A percentile compares a stretch with the other conserved stretches of the same genome.
phyloP scores from a whole-genome alignment of 2,113 vertebrate species.

The Microcebus lehilahytsara region DNA sequence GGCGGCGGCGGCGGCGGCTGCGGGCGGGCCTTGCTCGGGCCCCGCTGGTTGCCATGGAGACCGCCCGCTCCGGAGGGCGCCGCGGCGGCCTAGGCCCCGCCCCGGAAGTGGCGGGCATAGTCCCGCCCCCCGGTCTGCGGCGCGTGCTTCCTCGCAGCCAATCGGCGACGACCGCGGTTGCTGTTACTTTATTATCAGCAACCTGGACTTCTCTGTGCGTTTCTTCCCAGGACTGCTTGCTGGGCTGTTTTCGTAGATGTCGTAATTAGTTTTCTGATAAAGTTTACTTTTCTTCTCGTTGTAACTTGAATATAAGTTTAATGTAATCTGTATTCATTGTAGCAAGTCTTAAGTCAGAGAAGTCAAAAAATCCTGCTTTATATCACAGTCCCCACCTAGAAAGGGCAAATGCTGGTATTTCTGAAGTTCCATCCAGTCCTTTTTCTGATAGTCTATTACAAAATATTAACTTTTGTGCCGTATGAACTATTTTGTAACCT shows the following conservation, averaged over 20 bases:
- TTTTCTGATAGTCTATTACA: not conserved
- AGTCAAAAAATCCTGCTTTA: not conserved
- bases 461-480: not conserved
- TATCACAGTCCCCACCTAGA: not conserved
- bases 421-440: not conserved
- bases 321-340: not conserved
- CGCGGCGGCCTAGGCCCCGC: not conserved
- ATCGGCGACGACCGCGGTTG: not conserved
- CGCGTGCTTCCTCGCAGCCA: not conserved
- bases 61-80: not conserved
- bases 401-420: not conserved
- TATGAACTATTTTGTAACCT: not conserved
- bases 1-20: not conserved
- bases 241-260: too few relatives aligned
- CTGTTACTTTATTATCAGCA: not conserved
- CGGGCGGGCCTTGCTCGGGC: not conserved
- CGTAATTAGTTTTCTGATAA: not conserved
- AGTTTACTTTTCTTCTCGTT: not conserved
- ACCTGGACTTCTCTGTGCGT: rapidly evolving
- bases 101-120: constrained; percentile 30
- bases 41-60: constrained; percentile 35
- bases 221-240: too few relatives aligned
- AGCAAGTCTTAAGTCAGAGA: not conserved
- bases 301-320: not conserved
- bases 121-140: rapidly evolving